Evolutionary conservation across 2,113 vertebrate species (phyloP).

Genomic region (Sinocyclocheilus anophthalmus): DNA sequence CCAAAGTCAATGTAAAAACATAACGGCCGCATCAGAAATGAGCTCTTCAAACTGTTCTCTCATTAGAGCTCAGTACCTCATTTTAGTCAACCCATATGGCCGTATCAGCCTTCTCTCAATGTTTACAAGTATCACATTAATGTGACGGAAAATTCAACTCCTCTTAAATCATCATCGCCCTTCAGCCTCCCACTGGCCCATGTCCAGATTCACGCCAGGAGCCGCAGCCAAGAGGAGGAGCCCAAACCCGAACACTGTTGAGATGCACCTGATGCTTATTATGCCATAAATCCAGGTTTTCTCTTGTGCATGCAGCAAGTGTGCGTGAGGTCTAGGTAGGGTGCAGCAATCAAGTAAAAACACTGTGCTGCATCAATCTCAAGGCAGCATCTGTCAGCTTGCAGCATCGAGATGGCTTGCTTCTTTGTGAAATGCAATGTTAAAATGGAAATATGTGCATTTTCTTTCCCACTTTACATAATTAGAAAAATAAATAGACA

Average conservation of each 20-base stretch:
- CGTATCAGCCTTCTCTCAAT: neutral
- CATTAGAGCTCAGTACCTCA: slow-evolving; percentile 14
- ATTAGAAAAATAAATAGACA: no score
- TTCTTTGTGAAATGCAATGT: no score
- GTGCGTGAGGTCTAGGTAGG: neutral
- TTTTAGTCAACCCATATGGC: neutral
- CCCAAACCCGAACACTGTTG: neutral
- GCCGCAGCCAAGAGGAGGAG: neutral
- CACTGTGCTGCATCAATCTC: neutral
- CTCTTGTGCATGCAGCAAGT: slow-evolving; percentile 1
- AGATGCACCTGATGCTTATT: slow-evolving; percentile 5
- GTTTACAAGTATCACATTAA: slow-evolving; percentile 8
- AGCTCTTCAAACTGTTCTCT: neutral
- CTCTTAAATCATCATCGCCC: slow-evolving; percentile 1
- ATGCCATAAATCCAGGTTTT: slow-evolving; percentile 4
- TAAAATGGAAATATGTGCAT: no score
- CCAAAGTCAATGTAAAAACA: neutral
- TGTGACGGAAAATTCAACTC: slow-evolving; percentile 1
- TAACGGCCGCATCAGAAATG: neutral
- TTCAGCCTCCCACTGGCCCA: neutral
- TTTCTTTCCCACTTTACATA: no score
- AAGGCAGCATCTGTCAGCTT: no score
- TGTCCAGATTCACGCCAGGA: slow-evolving; percentile 3
- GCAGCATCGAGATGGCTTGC: no score
- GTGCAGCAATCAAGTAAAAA: neutral